Evolutionary conservation across 2,797 vertebrate genomes (phyloP), one percentile per base, ranked within the genome.

Genomic region (Hypotaenidia okinawae): DNA sequence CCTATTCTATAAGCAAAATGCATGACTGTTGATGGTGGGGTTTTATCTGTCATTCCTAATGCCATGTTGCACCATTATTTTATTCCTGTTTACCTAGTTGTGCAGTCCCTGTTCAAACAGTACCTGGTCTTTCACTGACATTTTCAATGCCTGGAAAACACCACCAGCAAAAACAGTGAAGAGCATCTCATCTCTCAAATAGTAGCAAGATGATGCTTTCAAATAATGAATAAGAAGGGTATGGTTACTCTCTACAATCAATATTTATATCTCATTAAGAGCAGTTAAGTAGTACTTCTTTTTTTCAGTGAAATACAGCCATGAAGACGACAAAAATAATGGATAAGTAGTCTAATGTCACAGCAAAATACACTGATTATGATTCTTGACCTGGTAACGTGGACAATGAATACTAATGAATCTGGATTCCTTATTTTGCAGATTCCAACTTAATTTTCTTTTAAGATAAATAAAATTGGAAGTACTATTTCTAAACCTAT

Each of bases 271-370:
- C 89, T 94, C 49, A 83, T 45, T 32, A 93, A 63, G 33, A 58
- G 13, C 30, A 79, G 47, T 5, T 91, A 86, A 76, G 90, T 41
- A 76, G 79, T 54, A 59, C 37, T 25, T n/a, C 59, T 35, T 63
- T 28, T n/a, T 64, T 47, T 28, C 24, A 37, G 35, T 28, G 33
- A 30, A 70, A 83, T 41, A 75, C 70, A 68, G 23, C 47, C 47
- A 47, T 1, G 3, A 85, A 57, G 18, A 92, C 83, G 45, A 61
- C 22, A 79, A 78, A 94, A 68, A 90, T 62, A 89, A 78, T 27
- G 58, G 43, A 49, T 90, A 91, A 94, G 68, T 86, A 86, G 28
- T 93, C 68, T 93, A 86, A 88, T 78, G 58, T 75, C 80, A 83
- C 57, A 47, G 33, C 32, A 89, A 76, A 69, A 94, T 67, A 64